These are phyloP conservation scores for Conchocele bisecta DNA, from an alignment of 2,888 invertebrate genomes.

Conservation along the genomic window DNA sequence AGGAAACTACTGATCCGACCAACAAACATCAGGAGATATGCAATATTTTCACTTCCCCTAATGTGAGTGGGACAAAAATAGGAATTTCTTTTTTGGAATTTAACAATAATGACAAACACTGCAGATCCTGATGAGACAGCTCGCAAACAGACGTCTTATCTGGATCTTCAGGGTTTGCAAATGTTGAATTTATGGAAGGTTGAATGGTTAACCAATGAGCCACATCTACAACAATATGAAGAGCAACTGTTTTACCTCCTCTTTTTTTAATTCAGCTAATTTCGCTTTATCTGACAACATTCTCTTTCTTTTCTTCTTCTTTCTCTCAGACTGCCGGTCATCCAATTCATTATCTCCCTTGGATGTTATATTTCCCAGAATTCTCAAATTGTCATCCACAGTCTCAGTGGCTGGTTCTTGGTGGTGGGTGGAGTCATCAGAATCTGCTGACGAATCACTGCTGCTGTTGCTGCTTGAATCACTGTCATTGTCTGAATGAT, in stretches of 20 bases:
- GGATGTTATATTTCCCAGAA: slow-evolving; percentile 69
- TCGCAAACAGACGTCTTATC: too few species aligned
- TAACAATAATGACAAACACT: too few species aligned
- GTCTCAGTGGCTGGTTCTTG: slow-evolving; percentile 24
- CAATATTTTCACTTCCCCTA: too few species aligned
- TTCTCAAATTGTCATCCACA: slow-evolving; percentile 52
- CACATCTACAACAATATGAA: too few species aligned
- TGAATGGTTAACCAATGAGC: too few species aligned
- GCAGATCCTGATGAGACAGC: too few species aligned
- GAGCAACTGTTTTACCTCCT: slow-evolving; percentile 70
- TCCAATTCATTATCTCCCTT: slow-evolving; percentile 30
- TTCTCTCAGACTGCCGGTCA: slow-evolving; percentile 58
- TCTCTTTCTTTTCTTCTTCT: slow-evolving; percentile 73
- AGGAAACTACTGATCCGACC: too few species aligned
- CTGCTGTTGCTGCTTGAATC: slow-evolving; percentile 9
- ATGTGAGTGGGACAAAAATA: too few species aligned
- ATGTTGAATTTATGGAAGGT: too few species aligned
- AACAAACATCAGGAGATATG: too few species aligned
- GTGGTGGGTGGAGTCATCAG: slow-evolving; percentile 17
- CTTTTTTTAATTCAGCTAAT: slow-evolving; percentile 64
- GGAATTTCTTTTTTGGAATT: too few species aligned
- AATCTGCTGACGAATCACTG: slow-evolving; percentile 35
- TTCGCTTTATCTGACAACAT: slow-evolving; percentile 48
- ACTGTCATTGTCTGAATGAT: not conserved
- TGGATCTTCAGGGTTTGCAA: too few species aligned